These are phyloP conservation scores for Sinocyclocheilus rhinocerous DNA, from an alignment of 2,113 vertebrate genomes.

Conservation along the genomic window DNA sequence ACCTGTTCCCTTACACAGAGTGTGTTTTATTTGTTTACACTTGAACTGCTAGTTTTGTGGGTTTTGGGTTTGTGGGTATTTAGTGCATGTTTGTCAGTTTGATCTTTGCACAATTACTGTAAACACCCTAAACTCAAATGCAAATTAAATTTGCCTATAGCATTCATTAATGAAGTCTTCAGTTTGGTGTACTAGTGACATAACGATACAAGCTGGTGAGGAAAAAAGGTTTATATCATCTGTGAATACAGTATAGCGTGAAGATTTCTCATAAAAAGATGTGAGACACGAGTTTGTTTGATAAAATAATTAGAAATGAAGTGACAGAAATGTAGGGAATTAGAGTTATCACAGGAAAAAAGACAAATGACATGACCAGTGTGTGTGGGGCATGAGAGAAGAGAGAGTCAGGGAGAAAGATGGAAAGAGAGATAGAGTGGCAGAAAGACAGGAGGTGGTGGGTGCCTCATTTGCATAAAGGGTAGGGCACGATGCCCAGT, in stretches of 20 bases:
- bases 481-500: constrained; percentile 76
- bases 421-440: constrained; percentile 12
- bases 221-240: background rate
- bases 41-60: background rate
- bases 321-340: background rate
- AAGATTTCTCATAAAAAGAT: background rate
- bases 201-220: background rate
- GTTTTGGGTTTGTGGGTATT: constrained; percentile 33
- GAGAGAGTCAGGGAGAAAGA: background rate
- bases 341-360: background rate
- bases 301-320: background rate
- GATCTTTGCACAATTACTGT: constrained; percentile 43
- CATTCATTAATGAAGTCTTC: constrained; percentile 40
- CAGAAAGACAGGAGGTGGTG: constrained; percentile 52
- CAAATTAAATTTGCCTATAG: constrained; percentile 45
- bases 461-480: constrained; percentile 77
- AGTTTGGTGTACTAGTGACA: constrained; percentile 32
- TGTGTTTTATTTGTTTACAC: constrained; percentile 53
- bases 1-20: constrained; percentile 4
- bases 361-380: background rate
- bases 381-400: constrained; percentile 39
- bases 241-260: background rate
- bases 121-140: constrained; percentile 43
- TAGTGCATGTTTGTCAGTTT: constrained; percentile 44
- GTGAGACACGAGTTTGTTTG: background rate